Base-by-base conservation (phyloP, 2,113 vertebrate genomes). In the Paradoxurus hermaphroditus region DNA sequence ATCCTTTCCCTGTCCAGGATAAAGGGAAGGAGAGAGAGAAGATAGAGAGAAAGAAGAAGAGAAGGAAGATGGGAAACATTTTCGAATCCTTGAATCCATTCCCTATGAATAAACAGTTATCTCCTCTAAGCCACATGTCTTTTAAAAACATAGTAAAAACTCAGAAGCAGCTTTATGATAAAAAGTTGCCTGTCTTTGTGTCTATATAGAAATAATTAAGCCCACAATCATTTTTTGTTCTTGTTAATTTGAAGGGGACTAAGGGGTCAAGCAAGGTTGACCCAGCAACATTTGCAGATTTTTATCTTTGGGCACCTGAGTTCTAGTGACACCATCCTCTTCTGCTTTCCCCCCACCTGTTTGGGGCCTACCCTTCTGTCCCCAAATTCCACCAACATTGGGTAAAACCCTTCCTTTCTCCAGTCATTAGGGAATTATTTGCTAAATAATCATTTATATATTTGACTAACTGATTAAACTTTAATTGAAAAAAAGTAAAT, bases 401-500 rank as follows among this genome's bases (percentile, higher is more conserved):
- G 21, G 34, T 19, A 51, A 90, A 68, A 13, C 59, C 9, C 10
- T 13, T 81, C 25, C 25, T n/a, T 78, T 86, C 10, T 63, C 31
- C 13, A 85, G 19, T 53, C 9, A 75, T 78, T 84, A 62, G 46
- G 49, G 23, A 59, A 75, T 83, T 62, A 46, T 49, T 93, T 94
- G 34, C 21, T 90, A 72, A 93, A 62, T 67, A 27, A 67, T 53
- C 29, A 86, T 8, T 65, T 95, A 27, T 23, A 46, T 49, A 89
- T 89, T 89, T 91, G 27, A 84, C 51, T 75, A 75, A 78, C 31
- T 86, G 63, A 78, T 88, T 62, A 73, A 84, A 67, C 5, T 73
- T 93, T 85, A 78, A 59, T 81, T 90, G 53, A 91, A 86, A 97
- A 72, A 73, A 75, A 25, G 25, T 63, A 72, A 84, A 59, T 62